Conservation (phyloP, 2,888 invertebrate species). For the Dasysyrphus tricinctus region DNA sequence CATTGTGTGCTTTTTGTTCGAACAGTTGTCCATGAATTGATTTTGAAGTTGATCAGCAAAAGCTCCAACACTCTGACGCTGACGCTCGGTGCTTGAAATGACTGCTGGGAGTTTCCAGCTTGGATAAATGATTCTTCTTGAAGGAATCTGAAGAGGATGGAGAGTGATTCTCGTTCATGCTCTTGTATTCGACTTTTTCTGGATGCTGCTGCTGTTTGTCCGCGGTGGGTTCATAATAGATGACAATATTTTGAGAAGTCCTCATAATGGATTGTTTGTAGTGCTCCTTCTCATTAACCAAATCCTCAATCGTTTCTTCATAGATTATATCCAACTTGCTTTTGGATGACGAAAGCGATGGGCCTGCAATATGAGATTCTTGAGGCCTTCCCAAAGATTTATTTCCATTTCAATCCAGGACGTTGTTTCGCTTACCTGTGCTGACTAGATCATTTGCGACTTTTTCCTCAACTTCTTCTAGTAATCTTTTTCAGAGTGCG, state of each 20-base stretch:
- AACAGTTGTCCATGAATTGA: constrained; percentile 81
- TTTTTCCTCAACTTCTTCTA: constrained; percentile 77
- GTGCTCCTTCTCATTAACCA: constrained; percentile 64
- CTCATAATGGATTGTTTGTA: constrained; percentile 68
- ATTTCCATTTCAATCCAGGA: constrained; percentile 82
- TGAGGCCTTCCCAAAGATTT: constrained; percentile 79
- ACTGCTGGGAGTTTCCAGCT: constrained; percentile 79
- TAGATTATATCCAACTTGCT: constrained; percentile 76
- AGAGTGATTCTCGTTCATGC: constrained; percentile 12
- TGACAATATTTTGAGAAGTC: constrained; percentile 74
- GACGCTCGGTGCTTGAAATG: constrained; percentile 77
- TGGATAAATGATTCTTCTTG: constrained; percentile 77
- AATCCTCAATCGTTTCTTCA: constrained; percentile 77
- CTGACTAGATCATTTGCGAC: constrained; percentile 24
- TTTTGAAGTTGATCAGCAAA: constrained; percentile 81
- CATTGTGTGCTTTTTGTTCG: constrained; percentile 77
- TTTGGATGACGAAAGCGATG: constrained; percentile 21
- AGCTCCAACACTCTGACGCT: constrained; percentile 80
- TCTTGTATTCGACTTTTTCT: constrained; percentile 55
- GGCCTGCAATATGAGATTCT: constrained; percentile 76
- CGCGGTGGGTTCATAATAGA: constrained; percentile 74
- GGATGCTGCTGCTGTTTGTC: constrained; percentile 27
- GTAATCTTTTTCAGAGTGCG: constrained; percentile 82
- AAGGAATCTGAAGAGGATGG: constrained; percentile 24
- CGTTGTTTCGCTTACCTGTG: constrained; percentile 64